Evolutionary conservation across 2,888 invertebrate genomes (phyloP), one percentile per base, ranked within the genome.

Genomic region (Erebia palarica): DNA sequence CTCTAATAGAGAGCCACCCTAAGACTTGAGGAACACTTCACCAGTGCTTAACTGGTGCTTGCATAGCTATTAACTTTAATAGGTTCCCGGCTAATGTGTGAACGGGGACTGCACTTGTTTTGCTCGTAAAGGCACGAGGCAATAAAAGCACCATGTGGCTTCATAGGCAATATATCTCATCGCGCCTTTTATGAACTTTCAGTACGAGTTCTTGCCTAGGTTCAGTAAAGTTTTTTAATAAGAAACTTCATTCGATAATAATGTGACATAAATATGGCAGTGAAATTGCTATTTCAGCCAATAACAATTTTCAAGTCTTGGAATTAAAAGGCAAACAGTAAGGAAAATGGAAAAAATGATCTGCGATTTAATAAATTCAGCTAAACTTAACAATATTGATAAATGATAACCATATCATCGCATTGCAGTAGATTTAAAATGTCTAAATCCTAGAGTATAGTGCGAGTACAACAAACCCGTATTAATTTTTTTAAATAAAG

Each of bases 81-180:
- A 66, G 55, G 58, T 47, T 66, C 66, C 57, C 21, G 57, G 66
- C 47, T 63, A 69, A 63, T 69, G 69, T 58, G 64, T 64, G 58
- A 65, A 64, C 49, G 13, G 65, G 18, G 69, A 63, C 44, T 63
- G 64, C 69, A 69, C 59, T 65, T 69, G 65, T 65, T 65, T 36
- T 21, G 18, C 47, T 27, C 55, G 53, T 63, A 69, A 69, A 69
- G 44, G 57, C 63, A 57, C 42, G 13, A 47, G 55, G 57, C 44
- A 63, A 57, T 69, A 63, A 69, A 69, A 69, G 36, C 42, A 18
- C 63, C 63, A 63, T 47, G 42, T 63, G 69, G 63, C 27, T 63
- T 69, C 66, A 57, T 21, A 44, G 44, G 16, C 47, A 47, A 66
- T 66, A 44, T 47, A 66, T 57, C 57, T 66, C 66, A 66, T 66